Conservation (phyloP, 2,797 vertebrate genomes). For the Pantherophis alleghaniensis region DNA sequence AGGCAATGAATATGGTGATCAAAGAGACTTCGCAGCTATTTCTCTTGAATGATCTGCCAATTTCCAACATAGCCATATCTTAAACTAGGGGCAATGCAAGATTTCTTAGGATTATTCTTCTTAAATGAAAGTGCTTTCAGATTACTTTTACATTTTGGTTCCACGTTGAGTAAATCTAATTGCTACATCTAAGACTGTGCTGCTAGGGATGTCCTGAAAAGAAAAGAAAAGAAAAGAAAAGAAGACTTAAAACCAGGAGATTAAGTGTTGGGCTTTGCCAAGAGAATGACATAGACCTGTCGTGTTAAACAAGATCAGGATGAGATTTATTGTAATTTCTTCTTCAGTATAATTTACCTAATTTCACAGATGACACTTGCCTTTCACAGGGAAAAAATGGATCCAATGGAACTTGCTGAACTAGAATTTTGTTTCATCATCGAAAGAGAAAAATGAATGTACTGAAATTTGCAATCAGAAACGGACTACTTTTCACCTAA, state of each 20-base stretch:
- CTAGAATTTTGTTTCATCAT: not conserved
- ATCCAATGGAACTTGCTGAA: constrained; percentile 28
- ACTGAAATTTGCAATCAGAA: constrained; percentile 16
- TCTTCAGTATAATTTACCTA: fast-evolving
- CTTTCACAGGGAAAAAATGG: not conserved
- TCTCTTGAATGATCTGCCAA: not conserved
- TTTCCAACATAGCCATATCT: not conserved
- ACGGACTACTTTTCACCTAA: constrained; percentile 36
- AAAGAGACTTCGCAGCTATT: not conserved
- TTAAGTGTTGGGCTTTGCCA: not conserved
- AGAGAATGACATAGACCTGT: not conserved
- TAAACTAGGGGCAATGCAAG: not conserved
- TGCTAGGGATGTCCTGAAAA: not conserved
- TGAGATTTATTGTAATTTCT: not conserved
- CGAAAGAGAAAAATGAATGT: constrained; percentile 36
- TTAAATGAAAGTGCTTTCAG: not conserved
- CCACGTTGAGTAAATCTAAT: not conserved
- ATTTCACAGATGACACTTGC: not conserved
- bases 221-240: not conserved
- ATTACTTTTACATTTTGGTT: not conserved
- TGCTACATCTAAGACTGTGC: not conserved
- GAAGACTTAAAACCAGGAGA: not conserved
- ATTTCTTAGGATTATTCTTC: not conserved
- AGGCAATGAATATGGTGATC: not conserved
- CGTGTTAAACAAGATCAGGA: constrained; percentile 23